Evolutionary conservation across 1,140 invertebrate genomes (phyloP).

Genomic region (Bombus polaris): DNA sequence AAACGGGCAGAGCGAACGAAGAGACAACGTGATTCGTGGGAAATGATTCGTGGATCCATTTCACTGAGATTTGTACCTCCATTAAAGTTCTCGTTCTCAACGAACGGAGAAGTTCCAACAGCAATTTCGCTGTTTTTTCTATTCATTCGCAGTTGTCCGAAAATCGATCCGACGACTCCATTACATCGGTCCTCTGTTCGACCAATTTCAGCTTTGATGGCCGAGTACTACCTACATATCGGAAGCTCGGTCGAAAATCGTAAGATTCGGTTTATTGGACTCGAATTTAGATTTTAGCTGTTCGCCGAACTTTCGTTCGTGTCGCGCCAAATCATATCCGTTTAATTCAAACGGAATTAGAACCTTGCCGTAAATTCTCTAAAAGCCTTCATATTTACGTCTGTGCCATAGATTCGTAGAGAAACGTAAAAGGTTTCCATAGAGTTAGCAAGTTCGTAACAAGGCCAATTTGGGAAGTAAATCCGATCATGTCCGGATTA

Average conservation of each 20-base stretch:
- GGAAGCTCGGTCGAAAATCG: neutral
- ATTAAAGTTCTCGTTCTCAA: constrained; percentile 63
- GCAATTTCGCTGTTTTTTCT: constrained; percentile 46
- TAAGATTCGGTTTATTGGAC: neutral
- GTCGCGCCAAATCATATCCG: too few relatives aligned
- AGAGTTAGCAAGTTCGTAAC: neutral
- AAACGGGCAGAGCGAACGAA: constrained; percentile 18
- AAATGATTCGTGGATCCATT: constrained; percentile 62
- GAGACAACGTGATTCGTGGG: constrained; percentile 49
- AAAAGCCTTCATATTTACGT: neutral
- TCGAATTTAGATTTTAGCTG: neutral
- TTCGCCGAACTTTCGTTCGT: neutral
- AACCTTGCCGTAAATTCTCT: too few relatives aligned
- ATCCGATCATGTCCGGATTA: constrained; percentile 10
- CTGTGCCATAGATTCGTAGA: neutral
- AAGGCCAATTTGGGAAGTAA: neutral
- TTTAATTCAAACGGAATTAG: neutral
- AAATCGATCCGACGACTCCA: constrained; percentile 15
- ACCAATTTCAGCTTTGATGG: neutral
- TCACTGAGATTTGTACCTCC: constrained; percentile 69
- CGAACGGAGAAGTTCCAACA: constrained; percentile 55
- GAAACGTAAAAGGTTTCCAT: neutral
- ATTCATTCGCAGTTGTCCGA: constrained; percentile 32
- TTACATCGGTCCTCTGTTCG: neutral
- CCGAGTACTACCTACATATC: neutral